Percentiles rank a stretch among this genome's conserved stretches.
phyloP scores from a whole-genome alignment of 2,113 vertebrate species.

The Salvelinus sp. region DNA sequence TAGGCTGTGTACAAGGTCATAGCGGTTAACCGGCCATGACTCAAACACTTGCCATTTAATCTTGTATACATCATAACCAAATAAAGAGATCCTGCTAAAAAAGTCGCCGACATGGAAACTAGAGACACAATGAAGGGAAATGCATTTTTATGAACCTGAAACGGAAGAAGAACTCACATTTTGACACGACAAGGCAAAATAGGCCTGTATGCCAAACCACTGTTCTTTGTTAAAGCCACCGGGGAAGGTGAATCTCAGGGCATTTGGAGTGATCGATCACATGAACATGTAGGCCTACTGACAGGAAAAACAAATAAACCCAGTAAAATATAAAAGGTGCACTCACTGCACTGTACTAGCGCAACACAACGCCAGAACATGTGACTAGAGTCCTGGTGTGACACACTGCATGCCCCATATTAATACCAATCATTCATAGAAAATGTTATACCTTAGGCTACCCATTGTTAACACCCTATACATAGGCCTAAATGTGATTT shows the following conservation, averaged over 20 bases:
- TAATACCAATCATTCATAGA: not conserved
- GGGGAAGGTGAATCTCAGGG: conserved; percentile 58
- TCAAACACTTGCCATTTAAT: conserved; percentile 37
- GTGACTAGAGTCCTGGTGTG: conserved; percentile 22
- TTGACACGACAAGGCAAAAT: conserved; percentile 49
- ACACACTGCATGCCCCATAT: conserved; percentile 26
- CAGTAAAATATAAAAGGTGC: conserved; percentile 42
- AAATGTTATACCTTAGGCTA: not conserved
- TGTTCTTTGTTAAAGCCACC: conserved; percentile 46
- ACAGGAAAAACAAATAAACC: conserved; percentile 65
- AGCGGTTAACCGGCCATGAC: conserved; percentile 43
- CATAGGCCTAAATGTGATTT: too few relatives aligned
- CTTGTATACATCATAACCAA: conserved; percentile 44
- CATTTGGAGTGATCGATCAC: conserved; percentile 41
- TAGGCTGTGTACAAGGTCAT: conserved; percentile 22
- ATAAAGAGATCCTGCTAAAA: conserved; percentile 27
- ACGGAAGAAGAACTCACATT: conserved; percentile 49
- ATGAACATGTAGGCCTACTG: conserved; percentile 52
- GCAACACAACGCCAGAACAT: conserved; percentile 53
- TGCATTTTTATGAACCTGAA: conserved; percentile 39
- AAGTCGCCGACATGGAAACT: conserved; percentile 20
- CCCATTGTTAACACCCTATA: not conserved
- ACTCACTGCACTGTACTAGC: conserved; percentile 20
- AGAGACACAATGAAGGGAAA: conserved; percentile 53
- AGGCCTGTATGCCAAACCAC: conserved; percentile 34